phyloP scores from a whole-genome alignment of 2,113 vertebrate species.

The Pheucticus melanocephalus region DNA sequence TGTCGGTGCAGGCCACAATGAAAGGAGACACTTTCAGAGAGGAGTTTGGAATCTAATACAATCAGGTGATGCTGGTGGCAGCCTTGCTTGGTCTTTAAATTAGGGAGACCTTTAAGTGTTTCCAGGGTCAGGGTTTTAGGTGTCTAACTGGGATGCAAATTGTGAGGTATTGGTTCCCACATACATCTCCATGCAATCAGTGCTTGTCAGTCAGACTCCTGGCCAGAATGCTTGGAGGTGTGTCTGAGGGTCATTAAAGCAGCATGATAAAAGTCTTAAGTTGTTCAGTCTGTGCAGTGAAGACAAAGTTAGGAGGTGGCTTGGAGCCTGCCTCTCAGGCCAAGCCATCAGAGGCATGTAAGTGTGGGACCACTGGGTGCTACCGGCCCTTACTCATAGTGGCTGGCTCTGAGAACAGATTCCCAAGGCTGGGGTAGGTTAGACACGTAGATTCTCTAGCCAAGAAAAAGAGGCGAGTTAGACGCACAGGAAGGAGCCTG shows the following conservation, averaged over 20 bases:
- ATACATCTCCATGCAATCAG: fast-evolving
- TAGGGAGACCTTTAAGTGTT: neutral
- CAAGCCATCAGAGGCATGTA: neutral
- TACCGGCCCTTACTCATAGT: neutral
- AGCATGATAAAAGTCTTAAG: neutral
- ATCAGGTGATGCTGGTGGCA: neutral
- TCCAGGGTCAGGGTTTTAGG: neutral
- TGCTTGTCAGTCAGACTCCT: fast-evolving
- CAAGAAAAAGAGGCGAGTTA: neutral
- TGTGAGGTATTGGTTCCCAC: neutral
- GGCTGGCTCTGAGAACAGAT: neutral
- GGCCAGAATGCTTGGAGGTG: neutral
- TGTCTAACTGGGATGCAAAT: neutral
- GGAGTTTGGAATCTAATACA: neutral
- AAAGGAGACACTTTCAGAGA: neutral
- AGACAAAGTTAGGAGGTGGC: neutral
- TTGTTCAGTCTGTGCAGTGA: neutral
- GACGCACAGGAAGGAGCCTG: neutral
- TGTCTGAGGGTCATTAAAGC: neutral
- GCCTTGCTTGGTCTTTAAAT: neutral
- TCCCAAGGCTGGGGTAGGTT: neutral
- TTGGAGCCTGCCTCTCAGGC: neutral
- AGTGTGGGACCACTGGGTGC: neutral
- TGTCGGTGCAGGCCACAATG: neutral
- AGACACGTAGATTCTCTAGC: neutral